Evolutionary conservation across 1,140 invertebrate species (phyloP), one percentile per base, ranked within the genome.

Genomic region (Solenopsis invicta): DNA sequence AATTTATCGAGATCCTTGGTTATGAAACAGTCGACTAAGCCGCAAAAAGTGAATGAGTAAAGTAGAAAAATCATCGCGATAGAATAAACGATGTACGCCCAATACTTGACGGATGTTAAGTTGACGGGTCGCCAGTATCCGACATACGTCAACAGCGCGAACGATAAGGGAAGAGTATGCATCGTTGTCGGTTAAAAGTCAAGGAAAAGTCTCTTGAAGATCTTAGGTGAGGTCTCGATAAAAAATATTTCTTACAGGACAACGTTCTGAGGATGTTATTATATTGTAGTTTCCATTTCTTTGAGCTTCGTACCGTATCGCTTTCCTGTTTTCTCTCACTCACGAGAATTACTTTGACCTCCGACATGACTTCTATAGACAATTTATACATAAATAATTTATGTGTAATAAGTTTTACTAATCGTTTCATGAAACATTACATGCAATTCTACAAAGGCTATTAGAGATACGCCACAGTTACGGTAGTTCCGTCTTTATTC

Each of bases 91-190:
- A 64, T 61, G 54, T 91, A 91, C 12, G 86, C 10, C 50, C 67
- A 54, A 34, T 80, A 86, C 41, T 85, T 81, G 10, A 84, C 13
- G 0, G 77, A 85, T 18, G 34, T 34, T 5, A 29, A 24, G 2
- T 61, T 16, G 13, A 37, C 18, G 2, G 90, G 90, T 16, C 75
- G 84, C 90, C 90, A 91, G 48, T 84, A 87, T 4, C 90, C 90
- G 24, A 48, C 34, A 24, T 16, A 88, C 0, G 85, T 89, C 13
- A 89, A 74, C 1, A 91, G 16, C 10, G 45, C 37, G 5, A 91
- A 89, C 0, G 86, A 88, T 10, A 91, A 45, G 37, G 90, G 29
- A 54, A 88, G 64, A n/a, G 21, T 91, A 0, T 82, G 85, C 90
- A 91, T 89, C 0, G 18, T 85, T 41, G 6, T 59, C 18, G 24